Evolutionary conservation across 2,113 vertebrate species (phyloP), one percentile per base, ranked within the genome.

Genomic region (Ailuropoda melanoleuca): DNA sequence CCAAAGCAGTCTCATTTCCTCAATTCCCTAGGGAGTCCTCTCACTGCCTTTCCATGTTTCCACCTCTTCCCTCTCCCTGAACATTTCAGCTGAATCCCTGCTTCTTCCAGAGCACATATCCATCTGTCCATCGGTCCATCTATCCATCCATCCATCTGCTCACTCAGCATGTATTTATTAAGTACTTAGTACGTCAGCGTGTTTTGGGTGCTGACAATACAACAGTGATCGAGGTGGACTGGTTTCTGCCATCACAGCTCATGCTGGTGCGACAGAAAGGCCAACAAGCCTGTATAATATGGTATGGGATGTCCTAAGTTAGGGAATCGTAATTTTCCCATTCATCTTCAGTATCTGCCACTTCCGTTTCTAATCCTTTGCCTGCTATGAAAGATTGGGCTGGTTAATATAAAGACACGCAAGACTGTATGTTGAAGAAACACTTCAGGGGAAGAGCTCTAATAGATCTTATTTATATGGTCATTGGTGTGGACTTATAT

Each of bases 141-240:
- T 17, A 1, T 29, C 19, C 53, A 21, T n/a, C 37, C 18, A 19
- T 31, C 26, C 50, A 50, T 80, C 10, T 24, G 1, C 53, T 46
- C 53, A 60, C 26, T 37, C 53, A 46, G 0, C 26, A 18, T 14
- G 1, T 11, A 14, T 26, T 80, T 58, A 4, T 13, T 39, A 11
- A 70, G 39, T 4, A 8, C 21, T 34, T 5, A 23, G 37, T 77
- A 21, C 55, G 56, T 1, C 23, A 8, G 39, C 18, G 0, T 26
- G 0, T 24, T n/a, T 60, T 3, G 19, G 60, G 13, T 6, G 0
- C n/a, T 80, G 14, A 26, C 9, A 19, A 9, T 8, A 13, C 6
- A 3, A 46, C 26, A 13, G 19, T 6, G 12, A 8, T 10, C 1
- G 1, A 11, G n/a, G 21, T n/a, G 37, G 55, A 29, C 29, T 1